Conservation (phyloP, 1,140 invertebrate species). For the Drosophila paulistorum region DNA sequence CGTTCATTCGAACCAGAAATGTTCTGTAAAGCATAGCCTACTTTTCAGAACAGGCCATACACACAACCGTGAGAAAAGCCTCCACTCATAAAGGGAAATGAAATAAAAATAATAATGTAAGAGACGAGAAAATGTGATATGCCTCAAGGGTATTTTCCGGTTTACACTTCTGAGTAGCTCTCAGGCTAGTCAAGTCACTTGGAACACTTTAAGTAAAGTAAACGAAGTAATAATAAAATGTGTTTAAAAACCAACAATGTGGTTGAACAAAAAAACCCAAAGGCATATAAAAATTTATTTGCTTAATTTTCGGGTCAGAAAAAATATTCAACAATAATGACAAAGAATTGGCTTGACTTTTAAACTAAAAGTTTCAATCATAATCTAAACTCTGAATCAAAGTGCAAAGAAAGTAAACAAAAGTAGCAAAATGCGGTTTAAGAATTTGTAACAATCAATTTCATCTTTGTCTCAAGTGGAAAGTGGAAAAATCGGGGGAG, state of each 20-base stretch:
- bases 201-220: not conserved
- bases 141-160: constrained; percentile 9
- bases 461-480: too few relatives aligned
- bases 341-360: too few relatives aligned
- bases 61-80: not conserved
- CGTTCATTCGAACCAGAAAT: not conserved
- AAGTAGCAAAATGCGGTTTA: too few relatives aligned
- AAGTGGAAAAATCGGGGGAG: too few relatives aligned
- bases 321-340: too few relatives aligned
- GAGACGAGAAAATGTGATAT: constrained; percentile 1
- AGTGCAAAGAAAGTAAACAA: too few relatives aligned
- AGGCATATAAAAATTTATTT: not conserved
- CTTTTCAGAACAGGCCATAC: not conserved
- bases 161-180: constrained; percentile 6
- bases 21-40: not conserved
- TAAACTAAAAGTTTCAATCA: too few relatives aligned
- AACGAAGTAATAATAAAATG: constrained; percentile 2
- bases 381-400: too few relatives aligned
- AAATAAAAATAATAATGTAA: constrained; percentile 7
- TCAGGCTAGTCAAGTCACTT: constrained; percentile 1
- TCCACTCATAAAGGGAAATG: not conserved
- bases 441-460: too few relatives aligned
- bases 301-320: too few relatives aligned
- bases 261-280: too few relatives aligned
- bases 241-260: not conserved